Evolutionary conservation across 2,113 vertebrate genomes (phyloP).

Genomic region (Aldabrachelys gigantea): DNA sequence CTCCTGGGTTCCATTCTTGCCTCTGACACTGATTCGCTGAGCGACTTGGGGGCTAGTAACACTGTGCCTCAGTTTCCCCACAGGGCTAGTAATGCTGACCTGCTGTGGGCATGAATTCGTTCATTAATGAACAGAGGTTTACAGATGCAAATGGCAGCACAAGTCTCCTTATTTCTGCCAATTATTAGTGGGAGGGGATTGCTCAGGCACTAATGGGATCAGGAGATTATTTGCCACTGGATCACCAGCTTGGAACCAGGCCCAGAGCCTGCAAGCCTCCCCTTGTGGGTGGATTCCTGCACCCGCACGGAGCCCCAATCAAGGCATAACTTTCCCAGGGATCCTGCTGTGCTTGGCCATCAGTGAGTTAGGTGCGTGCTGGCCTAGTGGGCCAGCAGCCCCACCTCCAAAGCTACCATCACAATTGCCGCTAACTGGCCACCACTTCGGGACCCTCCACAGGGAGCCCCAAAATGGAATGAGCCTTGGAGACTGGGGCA

Average conservation of each 20-base stretch:
- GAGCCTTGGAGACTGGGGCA: background rate
- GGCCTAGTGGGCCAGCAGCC: no score
- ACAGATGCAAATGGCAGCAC: no score
- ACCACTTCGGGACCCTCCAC: no score
- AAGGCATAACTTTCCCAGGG: no score
- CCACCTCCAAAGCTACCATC: no score
- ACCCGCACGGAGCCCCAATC: no score
- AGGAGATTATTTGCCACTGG: no score
- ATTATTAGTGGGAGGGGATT: background rate
- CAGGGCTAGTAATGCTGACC: background rate
- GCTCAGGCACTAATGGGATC: background rate
- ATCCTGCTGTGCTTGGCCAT: background rate
- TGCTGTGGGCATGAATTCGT: background rate
- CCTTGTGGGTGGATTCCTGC: no score
- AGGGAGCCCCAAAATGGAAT: background rate
- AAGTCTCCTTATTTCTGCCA: no score
- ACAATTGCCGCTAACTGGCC: no score
- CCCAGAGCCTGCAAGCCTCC: no score
- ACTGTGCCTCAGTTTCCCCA: background rate
- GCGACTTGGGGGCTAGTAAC: background rate
- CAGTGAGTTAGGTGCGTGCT: no score
- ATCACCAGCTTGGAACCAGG: background rate
- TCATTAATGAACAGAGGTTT: background rate
- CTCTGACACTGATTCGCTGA: background rate
- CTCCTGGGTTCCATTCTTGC: background rate